A percentile compares a stretch with the other conserved stretches of the same genome.
These are phyloP conservation scores for Hirtodrosophila histrioides DNA, from an alignment of 2,888 invertebrate genomes.

Conservation along the genomic window DNA sequence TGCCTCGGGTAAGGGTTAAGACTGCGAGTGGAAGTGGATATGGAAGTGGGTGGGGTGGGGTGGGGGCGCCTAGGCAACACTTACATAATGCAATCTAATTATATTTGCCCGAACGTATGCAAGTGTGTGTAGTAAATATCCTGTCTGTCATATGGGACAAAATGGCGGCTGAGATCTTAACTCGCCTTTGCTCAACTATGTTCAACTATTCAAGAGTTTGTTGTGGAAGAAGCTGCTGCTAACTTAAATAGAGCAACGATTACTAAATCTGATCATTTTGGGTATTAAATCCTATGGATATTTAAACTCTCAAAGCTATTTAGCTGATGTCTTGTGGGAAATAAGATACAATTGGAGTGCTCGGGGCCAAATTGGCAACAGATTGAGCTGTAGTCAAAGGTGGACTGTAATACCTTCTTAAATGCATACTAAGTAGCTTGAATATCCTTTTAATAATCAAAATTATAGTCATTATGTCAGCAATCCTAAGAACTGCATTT, in stretches of 20 bases:
- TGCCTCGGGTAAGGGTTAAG: slow-evolving; percentile 53
- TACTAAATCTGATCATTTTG: too few species aligned
- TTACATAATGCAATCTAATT: slow-evolving; percentile 80
- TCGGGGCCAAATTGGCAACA: too few species aligned
- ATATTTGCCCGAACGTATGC: slow-evolving; percentile 45
- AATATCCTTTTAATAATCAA: too few species aligned
- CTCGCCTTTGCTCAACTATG: slow-evolving; percentile 7
- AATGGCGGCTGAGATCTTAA: slow-evolving; percentile 50
- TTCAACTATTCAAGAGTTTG: background rate
- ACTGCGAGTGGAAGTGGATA: slow-evolving; percentile 2
- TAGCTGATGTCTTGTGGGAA: too few species aligned
- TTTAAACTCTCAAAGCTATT: too few species aligned
- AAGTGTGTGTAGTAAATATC: slow-evolving; percentile 17
- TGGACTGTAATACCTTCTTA: too few species aligned
- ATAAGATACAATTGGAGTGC: too few species aligned
- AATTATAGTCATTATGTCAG: too few species aligned
- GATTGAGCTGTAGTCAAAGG: too few species aligned
- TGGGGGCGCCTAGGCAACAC: slow-evolving; percentile 59
- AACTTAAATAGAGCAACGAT: slow-evolving; percentile 1
- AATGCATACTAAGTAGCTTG: too few species aligned
- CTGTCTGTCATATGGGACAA: slow-evolving; percentile 41
- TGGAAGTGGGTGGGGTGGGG: slow-evolving; percentile 2
- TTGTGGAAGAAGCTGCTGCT: background rate
- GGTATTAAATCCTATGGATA: too few species aligned
- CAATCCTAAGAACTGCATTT: too few species aligned